Evolutionary conservation across 2,113 vertebrate species (phyloP).

Genomic region (Poeciliopsis occidentalis): DNA sequence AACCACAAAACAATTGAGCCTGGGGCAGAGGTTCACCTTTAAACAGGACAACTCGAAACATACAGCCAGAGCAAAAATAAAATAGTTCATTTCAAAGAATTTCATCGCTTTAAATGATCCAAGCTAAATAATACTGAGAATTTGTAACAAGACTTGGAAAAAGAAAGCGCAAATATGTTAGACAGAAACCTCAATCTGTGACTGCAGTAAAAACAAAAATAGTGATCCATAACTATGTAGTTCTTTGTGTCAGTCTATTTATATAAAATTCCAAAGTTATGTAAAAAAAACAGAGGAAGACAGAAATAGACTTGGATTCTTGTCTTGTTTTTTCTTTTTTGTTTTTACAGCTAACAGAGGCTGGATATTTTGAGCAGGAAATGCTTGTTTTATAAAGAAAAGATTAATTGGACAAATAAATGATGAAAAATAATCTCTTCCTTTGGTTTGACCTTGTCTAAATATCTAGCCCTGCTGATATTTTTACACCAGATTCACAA

Average conservation of each 20-base stretch:
- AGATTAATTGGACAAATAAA: conserved; percentile 55
- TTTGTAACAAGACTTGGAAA: neutral
- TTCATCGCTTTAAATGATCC: neutral
- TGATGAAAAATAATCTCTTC: conserved; percentile 45
- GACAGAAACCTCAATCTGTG: neutral
- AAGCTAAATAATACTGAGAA: neutral
- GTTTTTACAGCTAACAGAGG: conserved; percentile 19
- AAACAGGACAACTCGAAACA: no score
- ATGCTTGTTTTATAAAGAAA: conserved; percentile 34
- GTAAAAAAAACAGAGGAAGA: conserved; percentile 12
- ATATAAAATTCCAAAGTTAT: neutral
- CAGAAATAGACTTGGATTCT: conserved; percentile 30
- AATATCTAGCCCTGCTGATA: conserved; percentile 37
- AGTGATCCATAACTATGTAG: neutral
- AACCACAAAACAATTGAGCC: no score
- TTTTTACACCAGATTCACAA: conserved; percentile 59
- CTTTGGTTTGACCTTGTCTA: conserved; percentile 50
- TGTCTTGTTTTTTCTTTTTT: conserved; percentile 30
- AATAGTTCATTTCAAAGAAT: neutral
- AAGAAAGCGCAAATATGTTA: no score
- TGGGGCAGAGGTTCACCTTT: no score
- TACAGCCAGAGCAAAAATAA: neutral
- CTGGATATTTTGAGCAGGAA: conserved; percentile 46
- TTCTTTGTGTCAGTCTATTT: neutral
- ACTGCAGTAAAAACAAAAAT: neutral